Evolutionary conservation across 2,797 vertebrate genomes (phyloP).

Genomic region (Macrochelys suwanniensis): DNA sequence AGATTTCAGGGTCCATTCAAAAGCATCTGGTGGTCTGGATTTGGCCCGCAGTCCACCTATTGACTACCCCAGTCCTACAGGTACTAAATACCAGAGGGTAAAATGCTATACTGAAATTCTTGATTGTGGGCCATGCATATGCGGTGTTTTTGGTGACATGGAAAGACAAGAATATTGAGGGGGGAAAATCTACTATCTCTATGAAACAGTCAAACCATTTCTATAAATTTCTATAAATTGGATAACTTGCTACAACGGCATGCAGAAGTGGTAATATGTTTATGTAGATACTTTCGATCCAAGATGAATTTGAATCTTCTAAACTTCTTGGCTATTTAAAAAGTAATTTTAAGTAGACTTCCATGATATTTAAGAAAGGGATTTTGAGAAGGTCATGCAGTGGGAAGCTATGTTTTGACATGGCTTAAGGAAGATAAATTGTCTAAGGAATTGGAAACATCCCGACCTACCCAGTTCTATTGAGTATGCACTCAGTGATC

Average conservation of each 20-base stretch:
- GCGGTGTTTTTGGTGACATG: not conserved
- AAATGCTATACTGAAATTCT: not conserved
- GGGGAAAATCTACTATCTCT: not conserved
- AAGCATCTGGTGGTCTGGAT: too few species aligned
- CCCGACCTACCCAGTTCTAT: not conserved
- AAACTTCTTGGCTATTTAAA: not conserved
- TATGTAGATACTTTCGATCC: not conserved
- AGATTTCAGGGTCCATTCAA: too few species aligned
- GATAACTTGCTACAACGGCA: not conserved
- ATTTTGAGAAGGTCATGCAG: not conserved
- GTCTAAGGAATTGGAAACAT: not conserved
- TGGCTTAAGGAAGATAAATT: not conserved
- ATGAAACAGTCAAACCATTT: not conserved
- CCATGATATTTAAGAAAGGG: not conserved
- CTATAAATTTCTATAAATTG: not conserved
- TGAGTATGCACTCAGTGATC: not conserved
- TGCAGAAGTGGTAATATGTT: not conserved
- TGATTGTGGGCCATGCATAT: not conserved
- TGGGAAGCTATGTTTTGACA: rapidly evolving
- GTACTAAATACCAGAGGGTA: not conserved
- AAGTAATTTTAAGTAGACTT: not conserved
- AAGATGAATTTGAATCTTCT: not conserved
- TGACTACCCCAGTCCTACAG: not conserved
- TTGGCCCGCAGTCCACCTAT: too few species aligned
- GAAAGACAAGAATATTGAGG: not conserved